Evolutionary conservation across 2,113 vertebrate species (phyloP), one percentile per base, ranked within the genome.

Genomic region (Rhegmatorhina hoffmannsi): DNA sequence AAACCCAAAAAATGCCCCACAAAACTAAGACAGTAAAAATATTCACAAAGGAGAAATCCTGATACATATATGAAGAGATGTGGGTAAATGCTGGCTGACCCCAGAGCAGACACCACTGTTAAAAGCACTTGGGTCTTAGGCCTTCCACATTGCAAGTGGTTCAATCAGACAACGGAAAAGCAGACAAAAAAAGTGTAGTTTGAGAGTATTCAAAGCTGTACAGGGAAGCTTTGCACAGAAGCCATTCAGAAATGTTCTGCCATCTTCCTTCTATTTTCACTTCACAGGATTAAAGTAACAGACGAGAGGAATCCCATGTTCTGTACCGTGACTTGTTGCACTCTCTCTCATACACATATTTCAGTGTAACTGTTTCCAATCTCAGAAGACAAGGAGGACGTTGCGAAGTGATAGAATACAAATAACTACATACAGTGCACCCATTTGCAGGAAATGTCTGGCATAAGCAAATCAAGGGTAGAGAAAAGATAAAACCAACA

Each of bases 301-400:
- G 68, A 28, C 14, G 44, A 92, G 36, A 74, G 43, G 25, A 78
- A 89, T 55, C 31, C 60, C 44, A 26, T 60, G 21, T 28, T 78
- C 55, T 23, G 17, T n/a, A 82, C 38, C 34, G 55, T 24, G 29
- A 33, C 60, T 74, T 74, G 21, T 29, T 46, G 50, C 1, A 0
- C 21, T 49, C 33, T 47, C 20, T 63, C 36, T 47, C 69, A 50
- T 69, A 59, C 60, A 60, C 74, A 80, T 13, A 50, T 81, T 91
- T 72, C 75, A 79, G 53, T 14, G 29, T 18, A 68, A 86, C 70
- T 93, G 91, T 78, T 92, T 94, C 81, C 88, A 82, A 85, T 68
- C 85, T 47, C 24, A 74, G 52, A 62, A 93, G 68, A 89, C 10
- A 2, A 92, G 58, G 20, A 49, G 43, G 60, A 90, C 55, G 40